Conservation (phyloP, 2,888 invertebrate species). For the Anagyrus pseudococci region DNA sequence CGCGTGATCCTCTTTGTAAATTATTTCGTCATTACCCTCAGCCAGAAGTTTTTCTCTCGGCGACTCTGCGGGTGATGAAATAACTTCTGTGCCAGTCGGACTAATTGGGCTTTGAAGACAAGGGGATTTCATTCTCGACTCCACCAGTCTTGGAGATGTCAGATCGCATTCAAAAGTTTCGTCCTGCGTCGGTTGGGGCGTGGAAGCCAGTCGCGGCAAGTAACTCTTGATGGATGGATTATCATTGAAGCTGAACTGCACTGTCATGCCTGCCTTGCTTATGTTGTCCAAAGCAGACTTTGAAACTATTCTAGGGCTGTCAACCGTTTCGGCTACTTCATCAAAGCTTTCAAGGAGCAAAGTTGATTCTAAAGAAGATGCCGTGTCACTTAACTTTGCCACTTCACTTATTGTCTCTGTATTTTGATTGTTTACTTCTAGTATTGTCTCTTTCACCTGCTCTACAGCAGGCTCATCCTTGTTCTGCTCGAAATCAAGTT, state of each 20-base stretch:
- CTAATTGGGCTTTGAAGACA: constrained; percentile 11
- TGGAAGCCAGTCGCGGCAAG: constrained; percentile 49
- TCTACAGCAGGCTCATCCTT: constrained; percentile 39
- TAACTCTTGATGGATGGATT: constrained; percentile 54
- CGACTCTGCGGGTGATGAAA: constrained; percentile 15
- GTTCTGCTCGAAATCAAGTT: constrained; percentile 40
- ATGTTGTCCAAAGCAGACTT: constrained; percentile 73
- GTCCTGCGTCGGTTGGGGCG: constrained; percentile 17
- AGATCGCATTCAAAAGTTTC: constrained; percentile 20
- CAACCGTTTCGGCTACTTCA: constrained; percentile 44
- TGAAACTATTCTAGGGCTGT: constrained; percentile 64
- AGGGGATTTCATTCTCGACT: constrained; percentile 9
- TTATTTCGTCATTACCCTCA: constrained; percentile 25
- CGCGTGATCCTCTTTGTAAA: constrained; percentile 28
- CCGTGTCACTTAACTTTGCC: constrained; percentile 25
- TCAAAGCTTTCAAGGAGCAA: constrained; percentile 40
- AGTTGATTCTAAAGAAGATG: constrained; percentile 34
- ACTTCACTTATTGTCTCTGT: constrained; percentile 21
- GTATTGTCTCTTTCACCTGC: constrained; percentile 27
- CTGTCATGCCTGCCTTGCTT: constrained; percentile 71
- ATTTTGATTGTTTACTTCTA: constrained; percentile 38
- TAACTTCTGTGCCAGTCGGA: constrained; percentile 7
- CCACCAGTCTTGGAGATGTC: constrained; percentile 6
- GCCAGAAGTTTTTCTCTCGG: constrained; percentile 24
- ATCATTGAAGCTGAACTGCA: constrained; percentile 69